Conservation (phyloP, 2,113 vertebrate species). For the Triplophysa rosa region DNA sequence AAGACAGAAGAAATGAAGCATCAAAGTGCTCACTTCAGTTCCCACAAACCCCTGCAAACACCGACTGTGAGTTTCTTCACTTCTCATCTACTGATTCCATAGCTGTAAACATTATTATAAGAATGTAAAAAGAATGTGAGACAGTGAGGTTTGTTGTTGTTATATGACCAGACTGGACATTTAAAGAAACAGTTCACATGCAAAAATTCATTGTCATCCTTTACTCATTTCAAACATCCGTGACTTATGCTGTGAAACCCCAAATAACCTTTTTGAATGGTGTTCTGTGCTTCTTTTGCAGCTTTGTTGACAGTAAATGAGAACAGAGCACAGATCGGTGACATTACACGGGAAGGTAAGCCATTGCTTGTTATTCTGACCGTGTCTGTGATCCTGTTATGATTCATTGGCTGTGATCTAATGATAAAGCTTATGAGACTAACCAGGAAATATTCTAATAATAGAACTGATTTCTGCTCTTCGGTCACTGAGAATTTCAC, state of each 20-base stretch:
- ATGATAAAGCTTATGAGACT: too few species aligned
- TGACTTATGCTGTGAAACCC: background rate
- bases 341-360: constrained; percentile 30
- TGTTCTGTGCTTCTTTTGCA: background rate
- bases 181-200: too few species aligned
- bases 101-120: background rate
- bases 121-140: background rate
- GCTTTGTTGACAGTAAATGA: constrained; percentile 1
- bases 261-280: background rate
- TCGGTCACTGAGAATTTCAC: too few species aligned
- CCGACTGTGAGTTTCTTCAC: constrained; percentile 12
- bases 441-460: too few species aligned
- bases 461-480: too few species aligned
- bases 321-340: background rate
- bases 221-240: too few species aligned
- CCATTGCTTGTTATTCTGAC: background rate
- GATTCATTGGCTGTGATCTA: background rate
- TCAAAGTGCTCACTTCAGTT: background rate
- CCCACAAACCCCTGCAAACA: background rate
- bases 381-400: background rate
- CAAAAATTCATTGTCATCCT: too few species aligned
- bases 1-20: background rate
- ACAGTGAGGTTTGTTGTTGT: background rate
- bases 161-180: too few species aligned
- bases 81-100: background rate